A percentile compares a stretch with the other conserved stretches of the same genome.
These are phyloP conservation scores for Conus canariensis DNA, from an alignment of 2,888 invertebrate genomes.

Conservation along the genomic window DNA sequence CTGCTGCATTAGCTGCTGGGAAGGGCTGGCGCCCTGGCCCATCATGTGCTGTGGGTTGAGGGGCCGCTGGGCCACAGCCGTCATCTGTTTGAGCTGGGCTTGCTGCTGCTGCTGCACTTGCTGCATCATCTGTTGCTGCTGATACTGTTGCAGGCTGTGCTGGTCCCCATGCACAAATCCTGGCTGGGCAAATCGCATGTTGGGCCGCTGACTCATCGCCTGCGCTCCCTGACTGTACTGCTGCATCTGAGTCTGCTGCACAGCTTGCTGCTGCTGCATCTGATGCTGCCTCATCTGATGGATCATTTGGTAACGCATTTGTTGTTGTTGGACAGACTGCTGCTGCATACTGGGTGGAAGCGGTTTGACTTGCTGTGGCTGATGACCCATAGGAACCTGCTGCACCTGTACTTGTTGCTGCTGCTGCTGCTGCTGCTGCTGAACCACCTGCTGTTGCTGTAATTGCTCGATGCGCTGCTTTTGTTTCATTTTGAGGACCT, in stretches of 20 bases:
- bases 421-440: constrained; percentile 60
- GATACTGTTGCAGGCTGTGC: constrained; percentile 71
- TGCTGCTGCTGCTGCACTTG: constrained; percentile 73
- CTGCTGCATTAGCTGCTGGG: constrained; percentile 87
- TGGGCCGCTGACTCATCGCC: constrained; percentile 62
- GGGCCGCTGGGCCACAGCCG: constrained; percentile 80
- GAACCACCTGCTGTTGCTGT: constrained; percentile 25
- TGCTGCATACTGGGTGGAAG: constrained; percentile 53
- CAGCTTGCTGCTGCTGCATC: constrained; percentile 59
- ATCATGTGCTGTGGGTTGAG: constrained; percentile 82
- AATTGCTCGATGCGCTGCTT: neutral
- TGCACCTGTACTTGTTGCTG: constrained; percentile 50
- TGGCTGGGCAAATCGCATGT: constrained; percentile 59
- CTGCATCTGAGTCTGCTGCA: constrained; percentile 66
- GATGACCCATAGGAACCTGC: constrained; percentile 52
- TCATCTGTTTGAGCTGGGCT: constrained; percentile 77
- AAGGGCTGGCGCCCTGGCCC: constrained; percentile 79
- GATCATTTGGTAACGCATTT: constrained; percentile 57
- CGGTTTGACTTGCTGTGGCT: constrained; percentile 55
- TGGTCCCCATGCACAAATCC: constrained; percentile 61
- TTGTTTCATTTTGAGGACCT: constrained; percentile 90
- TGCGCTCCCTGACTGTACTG: constrained; percentile 72
- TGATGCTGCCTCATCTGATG: constrained; percentile 66
- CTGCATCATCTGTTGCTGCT: constrained; percentile 64
- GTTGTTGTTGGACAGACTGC: constrained; percentile 57